phyloP scores from a whole-genome alignment of 2,888 invertebrate genomes.

The Mamestra brassicae region DNA sequence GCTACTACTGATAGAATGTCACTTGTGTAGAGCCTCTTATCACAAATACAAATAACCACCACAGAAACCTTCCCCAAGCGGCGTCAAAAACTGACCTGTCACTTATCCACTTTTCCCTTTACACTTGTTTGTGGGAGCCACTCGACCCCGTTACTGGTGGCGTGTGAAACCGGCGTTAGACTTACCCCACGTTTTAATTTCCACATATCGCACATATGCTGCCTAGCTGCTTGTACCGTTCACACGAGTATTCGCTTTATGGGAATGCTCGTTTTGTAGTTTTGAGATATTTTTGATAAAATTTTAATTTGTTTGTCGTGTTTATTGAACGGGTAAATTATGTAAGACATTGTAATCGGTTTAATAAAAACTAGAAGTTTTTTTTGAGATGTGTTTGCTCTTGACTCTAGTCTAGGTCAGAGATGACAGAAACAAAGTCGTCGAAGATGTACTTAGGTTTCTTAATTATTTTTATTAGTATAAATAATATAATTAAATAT shows the following conservation, averaged over 20 bases:
- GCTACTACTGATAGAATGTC: too few relatives aligned
- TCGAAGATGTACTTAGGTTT: too few relatives aligned
- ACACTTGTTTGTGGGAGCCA: constrained; percentile 38
- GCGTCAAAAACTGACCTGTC: constrained; percentile 33
- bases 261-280: constrained; percentile 43
- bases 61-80: constrained; percentile 13
- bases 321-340: background rate
- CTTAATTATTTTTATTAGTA: too few relatives aligned
- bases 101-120: constrained; percentile 50
- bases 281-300: constrained; percentile 39
- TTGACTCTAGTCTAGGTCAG: too few relatives aligned
- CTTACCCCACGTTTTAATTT: constrained; percentile 80
- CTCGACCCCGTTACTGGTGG: constrained; percentile 61
- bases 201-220: constrained; percentile 83
- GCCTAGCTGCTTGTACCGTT: constrained; percentile 72
- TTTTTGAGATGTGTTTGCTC: too few relatives aligned
- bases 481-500: too few relatives aligned
- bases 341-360: too few relatives aligned
- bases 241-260: constrained; percentile 76
- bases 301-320: background rate
- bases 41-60: background rate
- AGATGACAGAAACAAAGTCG: too few relatives aligned
- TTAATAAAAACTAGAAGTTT: too few relatives aligned
- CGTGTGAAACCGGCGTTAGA: constrained; percentile 67
- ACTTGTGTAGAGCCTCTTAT: background rate